Evolutionary conservation across 1,140 invertebrate genomes (phyloP).

Genomic region (Cyrtorhinus lividipennis): DNA sequence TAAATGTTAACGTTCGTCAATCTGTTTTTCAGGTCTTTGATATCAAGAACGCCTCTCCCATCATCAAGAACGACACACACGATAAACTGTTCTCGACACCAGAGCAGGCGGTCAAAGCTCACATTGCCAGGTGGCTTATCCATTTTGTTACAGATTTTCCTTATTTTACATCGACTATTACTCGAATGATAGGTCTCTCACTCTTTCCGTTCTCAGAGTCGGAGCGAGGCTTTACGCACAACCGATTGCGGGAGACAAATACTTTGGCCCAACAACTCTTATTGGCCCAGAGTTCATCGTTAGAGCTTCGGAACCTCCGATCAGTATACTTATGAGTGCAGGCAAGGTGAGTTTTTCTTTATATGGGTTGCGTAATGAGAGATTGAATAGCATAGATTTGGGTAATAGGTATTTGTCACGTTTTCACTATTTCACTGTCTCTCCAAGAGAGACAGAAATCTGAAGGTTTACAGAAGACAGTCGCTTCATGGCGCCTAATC

Average conservation of each 20-base stretch:
- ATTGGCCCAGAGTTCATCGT: conserved; percentile 60
- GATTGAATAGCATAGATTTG: too few species aligned
- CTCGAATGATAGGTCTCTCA: neutral
- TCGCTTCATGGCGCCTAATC: too few species aligned
- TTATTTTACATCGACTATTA: neutral
- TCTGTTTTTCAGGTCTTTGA: neutral
- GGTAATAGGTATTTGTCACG: too few species aligned
- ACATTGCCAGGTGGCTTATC: neutral
- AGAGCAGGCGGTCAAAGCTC: neutral
- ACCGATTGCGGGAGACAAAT: conserved; percentile 31
- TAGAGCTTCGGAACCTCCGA: conserved; percentile 44
- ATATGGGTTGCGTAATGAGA: too few species aligned
- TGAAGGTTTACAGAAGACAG: too few species aligned
- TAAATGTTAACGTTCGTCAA: too few species aligned
- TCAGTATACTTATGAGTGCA: conserved; percentile 39
- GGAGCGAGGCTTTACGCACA: conserved; percentile 35
- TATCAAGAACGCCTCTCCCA: neutral
- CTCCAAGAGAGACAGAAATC: too few species aligned
- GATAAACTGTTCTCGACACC: neutral
- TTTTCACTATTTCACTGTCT: too few species aligned
- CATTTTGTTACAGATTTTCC: neutral
- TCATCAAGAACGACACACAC: neutral
- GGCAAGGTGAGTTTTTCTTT: conserved; percentile 34
- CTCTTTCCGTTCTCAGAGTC: conserved; percentile 47
- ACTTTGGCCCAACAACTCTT: conserved; percentile 30